These are phyloP conservation scores for Acanthosoma haemorrhoidale DNA, from an alignment of 2,888 invertebrate genomes.

Conservation along the genomic window DNA sequence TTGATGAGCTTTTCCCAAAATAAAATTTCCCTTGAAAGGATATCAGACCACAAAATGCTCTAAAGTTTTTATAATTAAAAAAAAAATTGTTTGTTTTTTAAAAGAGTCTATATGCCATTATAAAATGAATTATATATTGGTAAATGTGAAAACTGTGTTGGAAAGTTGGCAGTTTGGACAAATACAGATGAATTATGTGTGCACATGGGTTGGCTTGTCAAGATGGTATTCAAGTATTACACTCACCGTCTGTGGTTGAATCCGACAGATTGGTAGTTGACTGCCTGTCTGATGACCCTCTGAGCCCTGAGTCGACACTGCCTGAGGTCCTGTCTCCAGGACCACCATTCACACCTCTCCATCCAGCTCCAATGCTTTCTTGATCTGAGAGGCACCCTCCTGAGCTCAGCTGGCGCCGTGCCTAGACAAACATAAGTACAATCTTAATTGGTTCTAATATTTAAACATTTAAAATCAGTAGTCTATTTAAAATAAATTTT, in stretches of 20 bases:
- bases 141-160: neutral
- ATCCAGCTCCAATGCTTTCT: constrained; percentile 64
- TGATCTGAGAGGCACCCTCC: constrained; percentile 80
- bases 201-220: neutral
- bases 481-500: no score
- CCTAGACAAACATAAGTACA: constrained; percentile 52
- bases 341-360: constrained; percentile 43
- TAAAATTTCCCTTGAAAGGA: no score
- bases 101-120: no score
- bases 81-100: no score
- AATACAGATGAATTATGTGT: neutral
- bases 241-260: constrained; percentile 67
- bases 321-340: constrained; percentile 73
- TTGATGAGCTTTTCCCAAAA: no score
- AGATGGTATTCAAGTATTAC: constrained; percentile 2
- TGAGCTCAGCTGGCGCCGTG: constrained; percentile 66
- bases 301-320: constrained; percentile 79
- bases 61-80: no score
- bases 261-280: constrained; percentile 76
- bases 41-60: no score
- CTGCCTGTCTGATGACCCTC: constrained; percentile 75
- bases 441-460: no score
- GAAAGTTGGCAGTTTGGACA: neutral
- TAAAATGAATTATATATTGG: no score
- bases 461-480: no score